Conservation (phyloP, 1,140 invertebrate species). For the Neelides sp. region DNA sequence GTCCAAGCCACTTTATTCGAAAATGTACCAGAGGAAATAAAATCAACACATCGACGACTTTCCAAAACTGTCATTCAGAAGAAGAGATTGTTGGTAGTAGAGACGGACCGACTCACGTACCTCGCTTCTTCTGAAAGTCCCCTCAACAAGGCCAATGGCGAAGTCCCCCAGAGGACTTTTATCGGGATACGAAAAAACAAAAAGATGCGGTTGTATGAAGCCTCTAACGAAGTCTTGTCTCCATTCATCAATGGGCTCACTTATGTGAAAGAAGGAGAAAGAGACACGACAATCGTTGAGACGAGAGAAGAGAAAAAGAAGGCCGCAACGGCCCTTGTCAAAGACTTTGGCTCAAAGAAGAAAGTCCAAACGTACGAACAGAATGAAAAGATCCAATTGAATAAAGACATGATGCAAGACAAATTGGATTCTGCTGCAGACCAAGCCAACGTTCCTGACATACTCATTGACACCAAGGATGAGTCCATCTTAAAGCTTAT, state of each 20-base stretch:
- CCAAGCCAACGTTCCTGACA: conserved; percentile 2
- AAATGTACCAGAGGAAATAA: conserved; percentile 8
- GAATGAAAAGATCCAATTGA: conserved; percentile 19
- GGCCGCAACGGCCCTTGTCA: conserved; percentile 14
- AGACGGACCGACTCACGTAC: neutral
- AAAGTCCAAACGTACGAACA: conserved; percentile 23
- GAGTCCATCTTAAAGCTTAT: conserved; percentile 10
- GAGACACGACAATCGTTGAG: neutral
- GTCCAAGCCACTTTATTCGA: too few relatives aligned
- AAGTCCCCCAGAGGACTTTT: conserved; percentile 12
- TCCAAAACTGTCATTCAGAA: too few relatives aligned
- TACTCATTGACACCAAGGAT: conserved; percentile 11
- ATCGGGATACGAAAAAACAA: conserved; percentile 17
- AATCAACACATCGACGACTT: neutral
- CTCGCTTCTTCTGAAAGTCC: neutral
- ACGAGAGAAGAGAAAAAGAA: conserved; percentile 13
- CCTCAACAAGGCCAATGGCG: neutral
- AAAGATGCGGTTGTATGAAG: conserved; percentile 21
- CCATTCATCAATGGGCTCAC: conserved; percentile 16
- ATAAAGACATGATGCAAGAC: conserved; percentile 19
- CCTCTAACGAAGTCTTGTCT: conserved; percentile 16
- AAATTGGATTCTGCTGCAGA: conserved; percentile 18
- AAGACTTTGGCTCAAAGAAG: conserved; percentile 29
- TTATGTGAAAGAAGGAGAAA: conserved; percentile 12
- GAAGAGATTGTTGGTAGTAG: neutral